phyloP scores from a whole-genome alignment of 1,140 invertebrate species.

The Formica selysi region DNA sequence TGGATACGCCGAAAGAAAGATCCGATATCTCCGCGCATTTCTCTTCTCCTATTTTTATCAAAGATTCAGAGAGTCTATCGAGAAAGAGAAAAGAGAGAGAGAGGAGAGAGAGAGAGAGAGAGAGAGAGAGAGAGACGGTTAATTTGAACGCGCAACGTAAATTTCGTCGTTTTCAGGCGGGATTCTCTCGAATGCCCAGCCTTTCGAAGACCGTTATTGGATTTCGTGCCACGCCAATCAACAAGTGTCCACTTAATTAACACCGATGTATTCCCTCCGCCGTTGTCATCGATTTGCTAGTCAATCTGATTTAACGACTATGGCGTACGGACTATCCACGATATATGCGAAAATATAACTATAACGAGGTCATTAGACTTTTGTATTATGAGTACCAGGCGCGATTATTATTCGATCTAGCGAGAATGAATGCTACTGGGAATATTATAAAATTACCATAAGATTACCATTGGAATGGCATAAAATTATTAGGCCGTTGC shows the following conservation, averaged over 20 bases:
- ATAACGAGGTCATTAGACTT: slow-evolving; percentile 41
- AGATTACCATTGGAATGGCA: slow-evolving; percentile 14
- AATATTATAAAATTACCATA: slow-evolving; percentile 34
- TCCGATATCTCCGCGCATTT: background rate
- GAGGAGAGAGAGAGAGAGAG: too few relatives aligned
- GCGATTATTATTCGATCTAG: slow-evolving; percentile 49
- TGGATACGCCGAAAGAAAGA: background rate
- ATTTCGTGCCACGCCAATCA: slow-evolving; percentile 68
- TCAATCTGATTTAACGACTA: slow-evolving; percentile 58
- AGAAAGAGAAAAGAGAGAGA: too few relatives aligned
- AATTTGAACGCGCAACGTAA: slow-evolving; percentile 40
- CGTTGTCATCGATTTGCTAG: slow-evolving; percentile 64
- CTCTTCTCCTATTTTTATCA: background rate
- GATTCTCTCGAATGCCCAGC: slow-evolving; percentile 27
- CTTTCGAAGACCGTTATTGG: slow-evolving; percentile 33
- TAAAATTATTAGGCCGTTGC: slow-evolving; percentile 24
- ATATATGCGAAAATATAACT: slow-evolving; percentile 9
- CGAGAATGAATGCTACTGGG: background rate
- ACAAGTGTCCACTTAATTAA: slow-evolving; percentile 75
- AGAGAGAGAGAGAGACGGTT: background rate
- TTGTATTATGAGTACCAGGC: slow-evolving; percentile 35
- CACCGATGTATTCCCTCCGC: slow-evolving; percentile 56
- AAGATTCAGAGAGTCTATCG: background rate
- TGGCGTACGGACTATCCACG: background rate
- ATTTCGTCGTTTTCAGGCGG: slow-evolving; percentile 54